Evolutionary conservation across 2,888 invertebrate genomes (phyloP), one percentile per base, ranked within the genome.

Genomic region (Chymomyza caudatula): DNA sequence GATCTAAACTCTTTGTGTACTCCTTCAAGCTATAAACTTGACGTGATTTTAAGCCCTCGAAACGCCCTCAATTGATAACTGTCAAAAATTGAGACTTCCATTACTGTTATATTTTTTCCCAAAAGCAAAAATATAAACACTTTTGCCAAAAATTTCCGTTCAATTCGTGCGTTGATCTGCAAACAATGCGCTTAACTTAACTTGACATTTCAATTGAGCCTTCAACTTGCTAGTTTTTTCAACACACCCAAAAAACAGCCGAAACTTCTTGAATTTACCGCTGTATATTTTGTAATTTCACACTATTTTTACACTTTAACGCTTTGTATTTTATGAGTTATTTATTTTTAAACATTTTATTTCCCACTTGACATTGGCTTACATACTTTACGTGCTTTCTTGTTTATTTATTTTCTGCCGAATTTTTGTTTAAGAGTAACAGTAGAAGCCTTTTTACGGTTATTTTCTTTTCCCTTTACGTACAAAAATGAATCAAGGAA

Each of bases 311-410:
- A 37, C 37, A 52, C 15, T 47, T 61, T 63, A 44, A 43, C 53
- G 60, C 67, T 59, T 76, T 68, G 63, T 65, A n/a, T 25, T 37
- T 37, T 11, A 37, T 37, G 11, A 11, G 29, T 37, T 11, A 4
- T 29, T 37, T 37, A 37, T 37, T 37, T 37, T 37, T 37, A 57
- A n/a, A 11, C 17, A 60, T 17, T 67, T 73, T 68, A 65, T 68
- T 25, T 42, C n/a, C 65, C 11, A 37, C 68, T 71, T 79, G 80
- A 77, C 80, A 80, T 80, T 80, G 80, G 78, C 80, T 80, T 73
- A 74, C 67, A 78, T 77, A 73, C 70, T 63, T 61, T 61, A 43
- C 57, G 29, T 56, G 59, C 58, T 67, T 67, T 63, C 63, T 61
- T 64, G 25, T 19, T 11, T 65, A 51, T 61, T 44, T 59, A n/a